phyloP scores from a whole-genome alignment of 2,113 vertebrate species.

The Trichomycterus rosablanca region DNA sequence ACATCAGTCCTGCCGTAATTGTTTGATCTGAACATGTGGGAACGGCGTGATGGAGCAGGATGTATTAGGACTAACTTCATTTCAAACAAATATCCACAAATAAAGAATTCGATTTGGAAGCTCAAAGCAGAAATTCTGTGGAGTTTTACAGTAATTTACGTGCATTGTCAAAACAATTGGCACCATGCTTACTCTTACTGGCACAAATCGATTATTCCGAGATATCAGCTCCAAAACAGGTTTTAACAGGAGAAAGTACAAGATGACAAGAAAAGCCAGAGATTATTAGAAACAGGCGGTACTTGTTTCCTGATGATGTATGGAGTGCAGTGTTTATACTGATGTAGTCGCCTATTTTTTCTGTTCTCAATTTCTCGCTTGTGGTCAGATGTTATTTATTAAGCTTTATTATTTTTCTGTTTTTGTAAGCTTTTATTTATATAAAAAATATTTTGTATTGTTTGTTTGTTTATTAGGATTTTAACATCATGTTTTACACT shows the following conservation, averaged over 20 bases:
- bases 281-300: no score
- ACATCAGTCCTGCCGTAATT: slow-evolving; percentile 20
- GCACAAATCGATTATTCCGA: neutral
- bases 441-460: no score
- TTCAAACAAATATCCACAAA: slow-evolving; percentile 31
- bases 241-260: neutral
- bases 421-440: no score
- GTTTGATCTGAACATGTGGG: slow-evolving; percentile 20
- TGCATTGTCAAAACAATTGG: neutral
- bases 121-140: neutral
- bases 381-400: no score
- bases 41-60: slow-evolving; percentile 20
- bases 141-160: neutral
- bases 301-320: no score
- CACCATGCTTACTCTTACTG: neutral
- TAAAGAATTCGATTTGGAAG: slow-evolving; percentile 25
- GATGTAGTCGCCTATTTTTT: no score
- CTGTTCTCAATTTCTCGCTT: no score
- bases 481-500: no score
- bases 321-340: no score
- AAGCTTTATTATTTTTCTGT: no score
- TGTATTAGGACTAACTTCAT: slow-evolving; percentile 27
- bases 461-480: no score
- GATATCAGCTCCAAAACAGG: neutral
- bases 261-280: neutral